Evolutionary conservation across 1,140 invertebrate genomes (phyloP).

Genomic region (Zaprionus gabonicus): DNA sequence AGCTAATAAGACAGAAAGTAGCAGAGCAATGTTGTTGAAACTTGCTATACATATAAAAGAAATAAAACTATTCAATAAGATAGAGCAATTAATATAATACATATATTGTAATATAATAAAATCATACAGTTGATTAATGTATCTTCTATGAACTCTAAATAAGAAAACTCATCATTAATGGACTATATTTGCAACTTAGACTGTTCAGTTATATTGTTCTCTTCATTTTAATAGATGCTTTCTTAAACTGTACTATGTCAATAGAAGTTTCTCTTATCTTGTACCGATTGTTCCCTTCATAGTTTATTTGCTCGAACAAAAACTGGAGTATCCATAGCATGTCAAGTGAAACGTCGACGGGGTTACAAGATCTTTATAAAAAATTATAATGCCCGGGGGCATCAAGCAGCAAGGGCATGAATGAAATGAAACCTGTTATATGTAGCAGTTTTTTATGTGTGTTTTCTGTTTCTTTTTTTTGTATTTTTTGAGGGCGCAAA

Average conservation of each 20-base stretch:
- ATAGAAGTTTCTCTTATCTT: too few species aligned
- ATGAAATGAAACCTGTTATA: constrained; percentile 69
- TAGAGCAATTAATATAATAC: too few species aligned
- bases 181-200: too few species aligned
- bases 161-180: too few species aligned
- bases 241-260: too few species aligned
- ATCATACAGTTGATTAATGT: too few species aligned
- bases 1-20: background rate
- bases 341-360: background rate
- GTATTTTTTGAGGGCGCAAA: constrained; percentile 44
- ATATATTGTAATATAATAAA: too few species aligned
- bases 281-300: too few species aligned
- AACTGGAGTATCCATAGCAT: background rate
- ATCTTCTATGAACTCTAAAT: too few species aligned
- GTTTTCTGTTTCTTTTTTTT: constrained; percentile 25
- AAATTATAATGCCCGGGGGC: constrained; percentile 17
- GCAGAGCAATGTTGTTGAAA: background rate
- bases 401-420: constrained; percentile 38
- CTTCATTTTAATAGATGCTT: too few species aligned
- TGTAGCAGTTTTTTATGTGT: constrained; percentile 50
- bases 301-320: background rate
- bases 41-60: background rate
- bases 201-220: too few species aligned
- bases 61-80: background rate
- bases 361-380: constrained; percentile 9